Base-by-base conservation (phyloP, 2,888 invertebrate genomes). In the Drosophila picticornis region DNA sequence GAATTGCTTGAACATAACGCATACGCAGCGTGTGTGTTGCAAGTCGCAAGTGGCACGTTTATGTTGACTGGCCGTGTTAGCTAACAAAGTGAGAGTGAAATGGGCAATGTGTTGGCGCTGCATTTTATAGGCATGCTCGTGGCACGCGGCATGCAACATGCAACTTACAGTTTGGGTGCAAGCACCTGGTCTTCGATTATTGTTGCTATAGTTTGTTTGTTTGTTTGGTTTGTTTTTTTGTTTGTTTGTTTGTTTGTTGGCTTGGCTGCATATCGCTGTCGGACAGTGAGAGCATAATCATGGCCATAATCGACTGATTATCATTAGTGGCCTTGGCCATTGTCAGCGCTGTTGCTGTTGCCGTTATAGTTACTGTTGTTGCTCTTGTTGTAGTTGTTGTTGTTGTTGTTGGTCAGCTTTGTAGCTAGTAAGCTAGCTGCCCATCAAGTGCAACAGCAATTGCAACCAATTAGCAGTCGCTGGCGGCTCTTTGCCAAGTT, bases 21-120 rank as follows among this genome's bases (percentile, higher is more conserved):
- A 74, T 67, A 73, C 71, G 63, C 67, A 52, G 69, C 75, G 67
- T 77, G 48, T 62, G 53, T 55, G 34, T 34, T 46, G 10, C 40
- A 36, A 59, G 40, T 62, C 63, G 68, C 64, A 59, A 58, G 60
- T 71, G 46, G 46, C 70, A 74, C 68, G 69, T 70, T 68, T 56
- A 5, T 10, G 62, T 67, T 53, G 63, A 46, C 46, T 50, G 77
- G 64, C 75, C 77, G 85, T 76, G 78, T 78, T 83, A 80, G 81
- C 88, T 74, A 82, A 83, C 82, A 77, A 80, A 86, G 84, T 84
- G 90, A 91, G 92, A 91, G 91, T 91, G 92, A 91, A 91, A 91
- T 88, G 83, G 83, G 76, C 83, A 77, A 66, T 63, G 77, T 75
- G 68, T 61, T 71, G 66, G 69, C 67, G 72, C 77, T 80, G 75